Conservation (phyloP, 2,888 invertebrate genomes). For the Punctoribates punctum region DNA sequence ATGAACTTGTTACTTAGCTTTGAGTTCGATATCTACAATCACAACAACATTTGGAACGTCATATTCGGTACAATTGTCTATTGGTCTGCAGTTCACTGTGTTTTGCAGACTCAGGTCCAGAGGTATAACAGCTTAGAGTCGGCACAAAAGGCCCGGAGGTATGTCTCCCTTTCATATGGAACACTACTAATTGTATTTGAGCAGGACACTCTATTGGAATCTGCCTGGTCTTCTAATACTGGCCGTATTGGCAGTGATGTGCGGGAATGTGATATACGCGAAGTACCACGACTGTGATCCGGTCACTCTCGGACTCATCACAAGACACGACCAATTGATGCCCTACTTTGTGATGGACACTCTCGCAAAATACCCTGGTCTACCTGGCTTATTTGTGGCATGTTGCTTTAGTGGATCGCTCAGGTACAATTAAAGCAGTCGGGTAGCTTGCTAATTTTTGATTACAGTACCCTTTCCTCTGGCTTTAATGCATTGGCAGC, state of each 20-base stretch:
- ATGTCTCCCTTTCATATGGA: not conserved
- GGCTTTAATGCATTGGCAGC: constrained; percentile 73
- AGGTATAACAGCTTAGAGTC: constrained; percentile 76
- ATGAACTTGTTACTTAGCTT: not conserved
- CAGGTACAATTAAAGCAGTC: too few relatives aligned
- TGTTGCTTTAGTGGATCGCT: constrained; percentile 87
- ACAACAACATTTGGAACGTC: constrained; percentile 42
- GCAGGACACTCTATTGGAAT: constrained; percentile 43
- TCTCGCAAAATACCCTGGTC: constrained; percentile 69
- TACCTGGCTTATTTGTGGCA: constrained; percentile 84
- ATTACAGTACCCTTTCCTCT: constrained; percentile 55
- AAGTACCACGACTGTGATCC: constrained; percentile 45
- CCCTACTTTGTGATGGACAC: constrained; percentile 88
- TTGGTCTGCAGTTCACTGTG: constrained; percentile 81
- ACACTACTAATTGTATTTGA: not conserved
- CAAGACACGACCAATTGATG: constrained; percentile 43
- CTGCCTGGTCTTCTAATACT: constrained; percentile 38
- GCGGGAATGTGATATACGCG: constrained; percentile 44
- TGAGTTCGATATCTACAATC: constrained; percentile 33
- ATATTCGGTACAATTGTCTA: constrained; percentile 63
- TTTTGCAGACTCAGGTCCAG: constrained; percentile 83
- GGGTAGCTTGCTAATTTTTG: not conserved
- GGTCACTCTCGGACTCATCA: constrained; percentile 39
- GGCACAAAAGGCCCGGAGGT: constrained; percentile 61
- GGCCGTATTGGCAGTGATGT: constrained; percentile 35